Evolutionary conservation across 2,888 invertebrate genomes (phyloP), one percentile per base, ranked within the genome.

Genomic region (Gryllus longicercus): DNA sequence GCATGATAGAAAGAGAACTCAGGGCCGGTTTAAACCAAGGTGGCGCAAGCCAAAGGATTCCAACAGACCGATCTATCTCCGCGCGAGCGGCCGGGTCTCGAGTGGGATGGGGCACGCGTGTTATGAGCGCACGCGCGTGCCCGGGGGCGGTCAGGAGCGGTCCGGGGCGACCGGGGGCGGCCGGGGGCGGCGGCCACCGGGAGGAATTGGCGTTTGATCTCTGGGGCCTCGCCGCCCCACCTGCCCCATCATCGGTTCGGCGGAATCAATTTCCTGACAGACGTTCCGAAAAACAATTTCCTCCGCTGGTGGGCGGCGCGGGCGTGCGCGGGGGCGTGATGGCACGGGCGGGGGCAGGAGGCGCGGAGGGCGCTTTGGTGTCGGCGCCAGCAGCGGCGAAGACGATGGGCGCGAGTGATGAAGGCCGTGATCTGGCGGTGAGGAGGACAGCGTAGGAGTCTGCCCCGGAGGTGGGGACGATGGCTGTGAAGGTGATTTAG

Each of bases 231-330:
- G n/a, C 63, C 63, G 4, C 63, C 63, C n/a, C 63, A 63, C 63
- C 63, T 63, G 63, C 63, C 63, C 63, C 63, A 63, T 63, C 63
- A 63, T 63, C n/a, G 63, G 63, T 63, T 63, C 50, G 74, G 25
- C 77, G 51, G 74, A 80, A 80, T 80, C 80, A 80, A 80, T 80
- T 80, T 80, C 80, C 80, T 80, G 74, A 77, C 80, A 77, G 80
- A 80, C 78, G 80, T 77, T 80, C 77, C 74, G 51, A 80, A 63
- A 80, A 80, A 80, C 80, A 77, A 80, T 80, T 80, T 80, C 80
- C 80, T 74, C 77, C 14, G 63, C 14, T 63, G 63, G 63, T 63
- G n/a, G 63, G 63, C 14, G 63, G 63, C 63, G n/a, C 63, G n/a
- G 63, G 63, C 14, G 63, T n/a, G 38, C 38, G 38, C 38, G 38